Conservation (phyloP, 2,888 invertebrate species). For the Orthosia incerta region DNA sequence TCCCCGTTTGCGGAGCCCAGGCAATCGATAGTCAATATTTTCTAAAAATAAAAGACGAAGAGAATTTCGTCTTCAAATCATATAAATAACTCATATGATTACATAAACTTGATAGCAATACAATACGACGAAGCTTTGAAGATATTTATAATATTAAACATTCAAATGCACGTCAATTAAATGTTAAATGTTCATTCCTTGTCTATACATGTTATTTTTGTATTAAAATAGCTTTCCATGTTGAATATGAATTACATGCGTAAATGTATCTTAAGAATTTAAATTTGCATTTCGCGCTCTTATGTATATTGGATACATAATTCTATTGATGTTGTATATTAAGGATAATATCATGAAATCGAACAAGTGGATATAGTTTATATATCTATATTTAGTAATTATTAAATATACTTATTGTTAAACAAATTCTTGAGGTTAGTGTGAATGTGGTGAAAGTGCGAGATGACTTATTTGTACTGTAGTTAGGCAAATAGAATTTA, state of each 20-base stretch:
- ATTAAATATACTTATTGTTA: slow-evolving; percentile 70
- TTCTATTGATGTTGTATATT: slow-evolving; percentile 81
- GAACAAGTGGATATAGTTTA: slow-evolving; percentile 84
- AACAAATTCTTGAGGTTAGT: slow-evolving; percentile 67
- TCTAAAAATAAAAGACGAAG: slow-evolving; percentile 22
- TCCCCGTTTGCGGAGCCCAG: background rate
- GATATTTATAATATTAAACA: slow-evolving; percentile 38
- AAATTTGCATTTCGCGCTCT: slow-evolving; percentile 81
- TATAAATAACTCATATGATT: slow-evolving; percentile 20
- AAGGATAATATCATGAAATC: slow-evolving; percentile 85
- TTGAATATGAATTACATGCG: slow-evolving; percentile 73
- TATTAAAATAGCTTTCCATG: slow-evolving; percentile 69
- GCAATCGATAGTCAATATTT: slow-evolving; percentile 31
- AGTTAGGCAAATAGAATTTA: slow-evolving; percentile 78
- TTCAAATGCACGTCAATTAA: slow-evolving; percentile 63
- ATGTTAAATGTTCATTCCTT: slow-evolving; percentile 71
- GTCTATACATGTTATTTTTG: slow-evolving; percentile 64
- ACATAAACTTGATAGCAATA: slow-evolving; percentile 49
- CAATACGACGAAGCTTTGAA: slow-evolving; percentile 60
- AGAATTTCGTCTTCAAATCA: slow-evolving; percentile 36
- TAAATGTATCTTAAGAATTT: slow-evolving; percentile 73
- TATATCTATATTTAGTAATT: slow-evolving; percentile 72
- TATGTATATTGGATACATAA: slow-evolving; percentile 75
- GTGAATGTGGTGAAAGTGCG: slow-evolving; percentile 62
- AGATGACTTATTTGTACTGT: slow-evolving; percentile 73